A percentile compares a stretch with the other conserved stretches of the same genome.
Conservation (phyloP, 2,888 invertebrate species). For the Hirtodrosophila trivittata region DNA sequence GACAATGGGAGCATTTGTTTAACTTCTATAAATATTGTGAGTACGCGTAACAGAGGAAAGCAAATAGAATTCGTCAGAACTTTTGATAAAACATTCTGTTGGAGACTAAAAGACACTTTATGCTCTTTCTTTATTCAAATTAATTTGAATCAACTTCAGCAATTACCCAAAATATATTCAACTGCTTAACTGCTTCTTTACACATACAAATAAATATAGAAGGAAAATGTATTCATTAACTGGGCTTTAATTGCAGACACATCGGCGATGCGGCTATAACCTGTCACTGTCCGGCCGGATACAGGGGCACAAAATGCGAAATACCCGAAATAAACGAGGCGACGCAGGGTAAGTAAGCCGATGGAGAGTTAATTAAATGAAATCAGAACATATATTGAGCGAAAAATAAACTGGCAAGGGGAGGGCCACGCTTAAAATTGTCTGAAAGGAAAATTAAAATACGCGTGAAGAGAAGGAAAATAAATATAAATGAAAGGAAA, state of each 20-base stretch:
- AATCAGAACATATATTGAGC: conserved; percentile 43
- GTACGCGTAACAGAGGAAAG: no score
- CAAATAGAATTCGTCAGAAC: no score
- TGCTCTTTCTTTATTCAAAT: no score
- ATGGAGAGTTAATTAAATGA: conserved; percentile 26
- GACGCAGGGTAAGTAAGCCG: conserved; percentile 81
- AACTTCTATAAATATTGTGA: no score
- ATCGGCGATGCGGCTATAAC: conserved; percentile 90
- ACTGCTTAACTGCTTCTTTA: no score
- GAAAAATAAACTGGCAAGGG: no score
- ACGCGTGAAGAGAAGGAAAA: conserved; percentile 2
- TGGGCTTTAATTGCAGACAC: conserved; percentile 86
- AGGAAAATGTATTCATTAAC: not conserved
- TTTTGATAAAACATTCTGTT: no score
- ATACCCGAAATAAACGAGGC: conserved; percentile 84
- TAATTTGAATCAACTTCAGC: no score
- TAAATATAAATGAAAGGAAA: conserved; percentile 11
- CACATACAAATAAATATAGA: conserved; percentile 1
- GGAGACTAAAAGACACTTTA: no score
- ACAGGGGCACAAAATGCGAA: conserved; percentile 89
- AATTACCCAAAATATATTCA: no score
- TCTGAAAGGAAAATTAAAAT: conserved; percentile 14
- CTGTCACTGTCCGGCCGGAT: conserved; percentile 88
- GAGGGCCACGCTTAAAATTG: conserved; percentile 3
- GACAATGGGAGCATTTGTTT: no score